phyloP scores from a whole-genome alignment of 2,888 invertebrate species.

The Sminthurinus aureus region DNA sequence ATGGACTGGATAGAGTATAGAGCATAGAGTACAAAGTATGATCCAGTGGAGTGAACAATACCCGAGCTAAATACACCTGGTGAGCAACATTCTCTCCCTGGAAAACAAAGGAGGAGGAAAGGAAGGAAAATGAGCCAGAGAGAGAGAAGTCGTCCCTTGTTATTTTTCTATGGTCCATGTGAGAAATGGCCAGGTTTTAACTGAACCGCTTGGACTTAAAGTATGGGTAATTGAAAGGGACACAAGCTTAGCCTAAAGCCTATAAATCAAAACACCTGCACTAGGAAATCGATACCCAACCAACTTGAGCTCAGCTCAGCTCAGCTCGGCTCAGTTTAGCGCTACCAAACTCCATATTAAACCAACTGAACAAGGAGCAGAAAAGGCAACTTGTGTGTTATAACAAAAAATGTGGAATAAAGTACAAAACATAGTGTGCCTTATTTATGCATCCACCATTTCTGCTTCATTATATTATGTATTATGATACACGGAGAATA shows the following conservation, averaged over 20 bases:
- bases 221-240: constrained; percentile 37
- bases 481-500: no score
- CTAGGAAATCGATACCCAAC: constrained; percentile 35
- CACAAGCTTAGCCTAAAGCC: constrained; percentile 26
- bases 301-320: background rate
- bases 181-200: constrained; percentile 1
- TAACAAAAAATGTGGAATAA: no score
- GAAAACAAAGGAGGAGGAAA: background rate
- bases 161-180: constrained; percentile 15
- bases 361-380: background rate
- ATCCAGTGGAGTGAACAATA: constrained; percentile 27
- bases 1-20: no score
- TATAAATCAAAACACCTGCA: constrained; percentile 49
- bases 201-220: constrained; percentile 32
- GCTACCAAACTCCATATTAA: no score
- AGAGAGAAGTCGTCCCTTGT: constrained; percentile 10
- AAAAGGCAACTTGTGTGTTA: background rate
- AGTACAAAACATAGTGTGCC: no score
- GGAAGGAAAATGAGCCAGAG: constrained; percentile 6
- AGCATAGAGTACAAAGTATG: no score
- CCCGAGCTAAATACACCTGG: constrained; percentile 31
- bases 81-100: constrained; percentile 14
- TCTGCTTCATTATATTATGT: no score
- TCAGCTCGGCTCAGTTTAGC: no score
- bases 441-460: no score